Conservation (phyloP, 2,797 vertebrate species). For the Protosalanx chinensis region DNA sequence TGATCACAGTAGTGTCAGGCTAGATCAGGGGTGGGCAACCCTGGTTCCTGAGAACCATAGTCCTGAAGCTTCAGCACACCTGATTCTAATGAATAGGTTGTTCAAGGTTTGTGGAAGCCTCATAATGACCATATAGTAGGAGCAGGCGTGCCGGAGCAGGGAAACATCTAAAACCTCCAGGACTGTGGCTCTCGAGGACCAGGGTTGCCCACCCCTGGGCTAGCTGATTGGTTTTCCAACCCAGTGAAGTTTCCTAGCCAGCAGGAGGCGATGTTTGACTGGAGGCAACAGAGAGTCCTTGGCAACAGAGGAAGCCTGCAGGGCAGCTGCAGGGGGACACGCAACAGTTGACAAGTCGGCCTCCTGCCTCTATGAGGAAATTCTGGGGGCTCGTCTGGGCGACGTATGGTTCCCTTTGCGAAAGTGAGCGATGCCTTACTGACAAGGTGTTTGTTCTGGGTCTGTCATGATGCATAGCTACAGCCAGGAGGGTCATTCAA, state of each 20-base stretch:
- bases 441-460: slow-evolving; percentile 29
- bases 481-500: slow-evolving; percentile 25
- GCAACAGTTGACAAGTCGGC: background rate
- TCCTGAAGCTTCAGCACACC: no score
- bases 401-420: slow-evolving; percentile 24
- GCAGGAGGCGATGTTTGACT: slow-evolving; percentile 58
- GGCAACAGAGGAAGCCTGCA: slow-evolving; percentile 2
- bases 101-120: no score
- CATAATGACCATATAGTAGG: no score
- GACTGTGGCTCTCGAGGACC: no score
- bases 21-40: no score
- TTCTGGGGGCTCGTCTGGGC: slow-evolving; percentile 4
- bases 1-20: background rate
- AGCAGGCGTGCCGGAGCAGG: no score
- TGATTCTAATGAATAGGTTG: no score
- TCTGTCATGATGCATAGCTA: slow-evolving; percentile 9
- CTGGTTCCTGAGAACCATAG: no score
- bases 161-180: no score
- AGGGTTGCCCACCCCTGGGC: background rate
- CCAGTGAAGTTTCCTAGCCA: slow-evolving; percentile 35
- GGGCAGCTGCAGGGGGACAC: background rate
- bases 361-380: slow-evolving; percentile 19
- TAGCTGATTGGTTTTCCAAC: slow-evolving; percentile 7
- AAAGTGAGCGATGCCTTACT: slow-evolving; percentile 35
- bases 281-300: slow-evolving; percentile 28